Conservation (phyloP, 2,888 invertebrate genomes). For the Creontiades dilutus region DNA sequence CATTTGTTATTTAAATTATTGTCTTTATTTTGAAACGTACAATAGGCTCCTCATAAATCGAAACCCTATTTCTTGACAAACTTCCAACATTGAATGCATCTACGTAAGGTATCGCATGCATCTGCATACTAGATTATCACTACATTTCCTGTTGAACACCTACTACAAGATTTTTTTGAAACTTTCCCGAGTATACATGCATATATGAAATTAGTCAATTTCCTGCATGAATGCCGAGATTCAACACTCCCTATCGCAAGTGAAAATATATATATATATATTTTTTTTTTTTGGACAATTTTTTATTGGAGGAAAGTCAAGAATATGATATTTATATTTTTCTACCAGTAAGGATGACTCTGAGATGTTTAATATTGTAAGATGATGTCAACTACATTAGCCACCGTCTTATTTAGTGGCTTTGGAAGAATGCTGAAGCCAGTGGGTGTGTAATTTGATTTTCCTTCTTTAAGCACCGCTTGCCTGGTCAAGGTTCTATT, state of each 20-base stretch:
- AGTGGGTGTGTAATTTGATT: too few species aligned
- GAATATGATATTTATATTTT: too few species aligned
- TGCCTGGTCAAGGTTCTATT: slow-evolving; percentile 57
- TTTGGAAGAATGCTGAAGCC: too few species aligned
- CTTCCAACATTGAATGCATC: neutral
- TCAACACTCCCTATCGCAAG: neutral
- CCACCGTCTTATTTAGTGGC: too few species aligned
- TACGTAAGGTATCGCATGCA: slow-evolving; percentile 11
- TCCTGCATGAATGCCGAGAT: slow-evolving; percentile 8
- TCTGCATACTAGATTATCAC: slow-evolving; percentile 32
- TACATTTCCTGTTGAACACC: neutral
- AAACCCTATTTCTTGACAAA: neutral
- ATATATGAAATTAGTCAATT: neutral
- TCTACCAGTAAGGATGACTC: too few species aligned
- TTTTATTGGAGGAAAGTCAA: too few species aligned
- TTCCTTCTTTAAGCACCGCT: slow-evolving; percentile 33
- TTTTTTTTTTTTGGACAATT: too few species aligned
- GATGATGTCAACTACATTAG: too few species aligned
- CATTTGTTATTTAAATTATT: neutral
- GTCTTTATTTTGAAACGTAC: neutral
- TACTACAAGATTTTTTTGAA: neutral
- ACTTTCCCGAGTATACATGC: neutral
- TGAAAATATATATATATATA: too few species aligned
- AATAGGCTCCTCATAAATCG: too few species aligned
- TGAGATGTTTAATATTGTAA: too few species aligned